A percentile compares a stretch with the other conserved stretches of the same genome.
These are phyloP conservation scores for Epistrophella euchroma DNA, from an alignment of 2,888 invertebrate species.

Conservation along the genomic window DNA sequence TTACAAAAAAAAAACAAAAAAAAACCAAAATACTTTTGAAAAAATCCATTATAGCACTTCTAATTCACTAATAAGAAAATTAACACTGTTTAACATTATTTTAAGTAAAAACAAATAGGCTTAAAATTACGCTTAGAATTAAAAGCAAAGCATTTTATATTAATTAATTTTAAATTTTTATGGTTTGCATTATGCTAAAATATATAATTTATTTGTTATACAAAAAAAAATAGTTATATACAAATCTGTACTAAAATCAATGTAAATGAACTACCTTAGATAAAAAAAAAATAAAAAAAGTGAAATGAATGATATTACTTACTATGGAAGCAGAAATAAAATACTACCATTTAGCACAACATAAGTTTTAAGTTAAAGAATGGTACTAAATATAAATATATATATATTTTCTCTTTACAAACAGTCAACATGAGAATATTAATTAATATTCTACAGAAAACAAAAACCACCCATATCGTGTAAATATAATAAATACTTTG, in stretches of 20 bases:
- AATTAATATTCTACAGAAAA: conserved; percentile 19
- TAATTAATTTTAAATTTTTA: conserved; percentile 29
- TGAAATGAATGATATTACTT: conserved; percentile 58
- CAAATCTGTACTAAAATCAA: conserved; percentile 43
- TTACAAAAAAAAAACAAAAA: too few relatives aligned
- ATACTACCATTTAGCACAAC: conserved; percentile 61
- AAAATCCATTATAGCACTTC: conserved; percentile 18
- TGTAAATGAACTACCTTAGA: conserved; percentile 63
- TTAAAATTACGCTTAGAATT: conserved; percentile 54
- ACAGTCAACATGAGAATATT: conserved; percentile 37
- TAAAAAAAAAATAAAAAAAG: conserved; percentile 40
- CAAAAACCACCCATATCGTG: conserved; percentile 68
- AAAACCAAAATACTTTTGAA: too few relatives aligned
- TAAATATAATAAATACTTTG: conserved; percentile 50
- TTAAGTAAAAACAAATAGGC: conserved; percentile 44
- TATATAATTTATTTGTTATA: conserved; percentile 54
- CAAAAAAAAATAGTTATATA: conserved; percentile 39
- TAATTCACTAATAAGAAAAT: neutral
- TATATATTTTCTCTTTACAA: conserved; percentile 58
- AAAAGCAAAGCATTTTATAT: conserved; percentile 61
- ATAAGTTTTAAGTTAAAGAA: conserved; percentile 61
- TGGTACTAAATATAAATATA: conserved; percentile 46
- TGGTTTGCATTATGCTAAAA: conserved; percentile 38
- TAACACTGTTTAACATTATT: conserved; percentile 19
- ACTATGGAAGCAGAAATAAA: conserved; percentile 43